Base-by-base conservation (phyloP, 2,888 invertebrate species). In the Athalia circularis region DNA sequence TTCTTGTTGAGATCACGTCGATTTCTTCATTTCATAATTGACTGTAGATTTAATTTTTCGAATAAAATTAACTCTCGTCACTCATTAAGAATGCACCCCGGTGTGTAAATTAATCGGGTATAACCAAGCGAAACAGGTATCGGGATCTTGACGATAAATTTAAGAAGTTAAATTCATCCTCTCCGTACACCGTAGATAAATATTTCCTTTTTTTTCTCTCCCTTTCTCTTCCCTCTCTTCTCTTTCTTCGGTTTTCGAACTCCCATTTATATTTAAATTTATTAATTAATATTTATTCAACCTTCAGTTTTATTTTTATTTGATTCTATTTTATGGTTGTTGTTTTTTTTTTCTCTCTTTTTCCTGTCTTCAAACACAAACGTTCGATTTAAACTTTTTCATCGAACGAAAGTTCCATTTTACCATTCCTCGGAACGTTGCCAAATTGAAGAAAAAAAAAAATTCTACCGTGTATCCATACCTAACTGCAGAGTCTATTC, bases 231-330 rank as follows among this genome's bases (percentile, higher is more conserved):
- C 52, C 52, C 52, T 45, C 48, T n/a, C 48, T 1, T 7, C 47
- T 8, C 65, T 0, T 13, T 8, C 47, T 48, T 13, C 48, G 29
- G 47, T 48, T 13, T 7, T 6, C 8, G 47, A 72, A 72, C 70
- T 57, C 57, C 59, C 59, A 72, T 72, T 72, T 72, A 59, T 72
- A 72, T 72, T 72, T 59, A 72, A 72, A 72, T 72, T 72, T 72
- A 50, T 72, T 57, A 59, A 72, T 72, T 72, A 72, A 72, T 72
- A 72, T 72, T 72, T 72, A 72, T 72, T 72, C 70, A 59, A 47
- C 70, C 52, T 45, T 11, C n/a, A 11, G 5, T 50, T 6, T 7
- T 54, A 9, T n/a, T 5, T n/a, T 7, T 54, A 9, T n/a, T 5
- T n/a, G 3, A 11, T 54, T 54, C 54, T 29, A 29, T 29, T 29